A percentile compares a stretch with the other conserved stretches of the same genome.
These are phyloP conservation scores for Myripristis jacobus DNA, from an alignment of 2,797 vertebrate species.

Conservation along the genomic window DNA sequence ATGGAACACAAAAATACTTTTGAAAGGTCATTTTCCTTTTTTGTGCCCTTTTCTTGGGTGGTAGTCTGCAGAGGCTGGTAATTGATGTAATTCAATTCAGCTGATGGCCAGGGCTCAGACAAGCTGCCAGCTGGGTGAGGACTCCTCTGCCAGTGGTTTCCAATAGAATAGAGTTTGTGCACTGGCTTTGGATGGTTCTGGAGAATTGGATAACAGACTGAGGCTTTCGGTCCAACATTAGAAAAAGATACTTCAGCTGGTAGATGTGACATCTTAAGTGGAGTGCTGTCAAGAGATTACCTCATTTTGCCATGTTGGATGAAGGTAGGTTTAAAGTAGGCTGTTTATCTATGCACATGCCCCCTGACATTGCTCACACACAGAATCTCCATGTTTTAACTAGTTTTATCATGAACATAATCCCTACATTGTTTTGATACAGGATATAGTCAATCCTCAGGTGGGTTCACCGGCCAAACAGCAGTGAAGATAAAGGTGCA, in stretches of 20 bases:
- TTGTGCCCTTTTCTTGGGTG: background rate
- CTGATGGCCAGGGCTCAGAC: slow-evolving; percentile 34
- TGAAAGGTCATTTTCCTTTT: background rate
- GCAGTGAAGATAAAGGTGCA: slow-evolving; percentile 36
- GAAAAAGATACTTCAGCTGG: no score
- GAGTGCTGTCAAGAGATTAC: background rate
- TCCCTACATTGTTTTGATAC: background rate
- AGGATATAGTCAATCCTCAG: slow-evolving; percentile 17
- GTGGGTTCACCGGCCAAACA: background rate
- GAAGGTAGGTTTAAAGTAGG: slow-evolving; percentile 47
- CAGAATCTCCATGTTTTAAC: background rate
- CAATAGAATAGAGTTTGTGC: background rate
- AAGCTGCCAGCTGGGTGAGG: background rate
- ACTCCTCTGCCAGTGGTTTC: background rate
- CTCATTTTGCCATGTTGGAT: slow-evolving; percentile 17
- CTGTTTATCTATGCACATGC: no score
- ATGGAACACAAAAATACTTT: background rate
- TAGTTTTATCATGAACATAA: background rate
- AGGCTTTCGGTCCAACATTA: background rate
- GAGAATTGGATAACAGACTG: background rate
- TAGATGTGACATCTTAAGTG: background rate
- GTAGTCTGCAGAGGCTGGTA: slow-evolving; percentile 13
- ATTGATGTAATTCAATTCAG: slow-evolving; percentile 59
- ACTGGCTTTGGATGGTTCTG: background rate
- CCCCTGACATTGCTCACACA: background rate